Evolutionary conservation across 2,797 vertebrate species (phyloP).

Genomic region (Gymnothorax javanicus): DNA sequence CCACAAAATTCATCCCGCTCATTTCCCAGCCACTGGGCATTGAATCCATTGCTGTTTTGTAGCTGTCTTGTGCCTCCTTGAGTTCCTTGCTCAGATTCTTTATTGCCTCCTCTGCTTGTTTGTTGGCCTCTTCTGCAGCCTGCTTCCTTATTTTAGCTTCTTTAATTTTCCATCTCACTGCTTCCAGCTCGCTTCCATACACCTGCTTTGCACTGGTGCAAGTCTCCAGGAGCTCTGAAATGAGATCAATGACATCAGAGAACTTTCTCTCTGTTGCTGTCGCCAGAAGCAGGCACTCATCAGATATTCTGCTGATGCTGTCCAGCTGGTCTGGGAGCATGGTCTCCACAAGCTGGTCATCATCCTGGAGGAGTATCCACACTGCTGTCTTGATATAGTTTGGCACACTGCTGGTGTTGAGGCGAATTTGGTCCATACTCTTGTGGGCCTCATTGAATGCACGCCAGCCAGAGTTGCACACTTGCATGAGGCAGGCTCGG

Average conservation of each 20-base stretch:
- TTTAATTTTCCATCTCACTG: conserved; percentile 24
- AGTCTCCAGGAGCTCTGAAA: too few species aligned
- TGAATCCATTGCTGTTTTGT: conserved; percentile 14
- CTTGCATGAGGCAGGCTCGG: conserved; percentile 48
- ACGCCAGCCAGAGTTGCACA: conserved; percentile 49
- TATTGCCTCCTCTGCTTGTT: neutral
- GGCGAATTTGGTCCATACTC: conserved; percentile 39
- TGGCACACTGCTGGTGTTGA: conserved; percentile 38
- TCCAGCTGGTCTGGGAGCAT: too few species aligned
- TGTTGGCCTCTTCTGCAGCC: neutral
- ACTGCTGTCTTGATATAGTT: conserved; percentile 39
- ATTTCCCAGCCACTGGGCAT: neutral
- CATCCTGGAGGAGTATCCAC: conserved; percentile 11
- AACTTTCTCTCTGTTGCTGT: too few species aligned
- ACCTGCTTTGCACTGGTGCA: too few species aligned
- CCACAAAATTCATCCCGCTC: conserved; percentile 32
- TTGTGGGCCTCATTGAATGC: conserved; percentile 55
- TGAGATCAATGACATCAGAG: too few species aligned
- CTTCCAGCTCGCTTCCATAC: neutral
- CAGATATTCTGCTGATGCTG: too few species aligned
- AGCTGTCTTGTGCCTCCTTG: neutral
- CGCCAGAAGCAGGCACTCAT: too few species aligned
- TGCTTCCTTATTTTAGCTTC: conserved; percentile 13
- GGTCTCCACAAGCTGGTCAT: conserved; percentile 31
- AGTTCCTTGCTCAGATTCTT: neutral